Evolutionary conservation across 2,797 vertebrate genomes (phyloP).

Genomic region (Linurgus olivaceus): DNA sequence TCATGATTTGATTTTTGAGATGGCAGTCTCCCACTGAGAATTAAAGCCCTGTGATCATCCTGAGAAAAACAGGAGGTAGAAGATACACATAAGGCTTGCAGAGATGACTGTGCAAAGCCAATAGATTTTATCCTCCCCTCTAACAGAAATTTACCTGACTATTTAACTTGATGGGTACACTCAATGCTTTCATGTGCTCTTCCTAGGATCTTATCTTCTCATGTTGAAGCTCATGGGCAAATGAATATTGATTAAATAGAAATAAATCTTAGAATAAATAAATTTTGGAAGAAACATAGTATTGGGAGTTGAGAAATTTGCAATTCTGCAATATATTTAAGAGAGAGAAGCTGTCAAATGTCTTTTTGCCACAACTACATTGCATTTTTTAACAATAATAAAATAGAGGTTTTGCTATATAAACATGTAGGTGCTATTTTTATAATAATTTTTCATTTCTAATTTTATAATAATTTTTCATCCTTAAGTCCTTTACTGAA

Average conservation of each 20-base stretch:
- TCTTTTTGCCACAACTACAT: background rate
- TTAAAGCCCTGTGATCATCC: background rate
- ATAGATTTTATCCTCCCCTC: background rate
- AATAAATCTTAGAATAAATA: background rate
- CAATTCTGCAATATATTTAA: background rate
- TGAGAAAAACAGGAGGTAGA: background rate
- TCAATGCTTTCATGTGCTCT: accelerated
- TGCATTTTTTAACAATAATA: background rate
- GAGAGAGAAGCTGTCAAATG: background rate
- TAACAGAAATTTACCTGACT: background rate
- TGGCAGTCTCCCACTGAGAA: background rate
- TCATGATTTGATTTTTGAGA: background rate
- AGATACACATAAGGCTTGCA: background rate
- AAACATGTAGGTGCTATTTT: background rate
- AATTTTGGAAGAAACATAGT: background rate
- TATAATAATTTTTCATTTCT: background rate
- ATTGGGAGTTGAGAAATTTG: background rate
- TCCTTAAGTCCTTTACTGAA: background rate
- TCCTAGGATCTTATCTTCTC: background rate
- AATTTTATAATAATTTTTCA: background rate
- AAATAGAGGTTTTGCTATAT: background rate
- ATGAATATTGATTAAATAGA: background rate
- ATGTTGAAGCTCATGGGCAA: background rate
- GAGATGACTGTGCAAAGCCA: background rate
- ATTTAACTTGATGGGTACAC: background rate